Conservation (phyloP, 1,140 invertebrate species). For the Atopsyche davidsoni region DNA sequence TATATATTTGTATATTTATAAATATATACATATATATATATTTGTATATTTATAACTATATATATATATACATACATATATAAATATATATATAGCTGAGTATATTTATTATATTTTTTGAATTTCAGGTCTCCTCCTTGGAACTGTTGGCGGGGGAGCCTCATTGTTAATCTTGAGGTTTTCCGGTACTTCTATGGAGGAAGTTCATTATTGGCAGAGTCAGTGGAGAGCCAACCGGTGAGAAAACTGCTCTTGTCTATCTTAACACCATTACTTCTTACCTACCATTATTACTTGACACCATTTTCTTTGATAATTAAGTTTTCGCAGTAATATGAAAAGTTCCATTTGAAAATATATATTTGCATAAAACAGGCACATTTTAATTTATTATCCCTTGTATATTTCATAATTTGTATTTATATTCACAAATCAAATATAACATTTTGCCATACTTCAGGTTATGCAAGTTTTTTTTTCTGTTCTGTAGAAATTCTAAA, state of each 20-base stretch:
- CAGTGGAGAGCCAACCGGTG: conserved; percentile 39
- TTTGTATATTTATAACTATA: background rate
- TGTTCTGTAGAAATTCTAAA: background rate
- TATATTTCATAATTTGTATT: too few species aligned
- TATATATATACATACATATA: background rate
- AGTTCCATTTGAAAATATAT: background rate
- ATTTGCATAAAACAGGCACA: background rate
- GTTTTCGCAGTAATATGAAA: background rate
- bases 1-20: background rate
- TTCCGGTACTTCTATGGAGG: conserved; percentile 48
- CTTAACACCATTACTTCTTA: too few species aligned
- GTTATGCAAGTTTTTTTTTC: too few species aligned
- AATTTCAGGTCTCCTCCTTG: conserved; percentile 18
- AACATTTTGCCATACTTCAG: too few species aligned
- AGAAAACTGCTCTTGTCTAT: conserved; percentile 3
- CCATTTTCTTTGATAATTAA: background rate
- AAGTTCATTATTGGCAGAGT: conserved; percentile 49
- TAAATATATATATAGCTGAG: conserved; percentile 2
- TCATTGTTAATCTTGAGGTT: conserved; percentile 45
- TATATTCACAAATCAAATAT: too few species aligned
- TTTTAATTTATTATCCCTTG: too few species aligned
- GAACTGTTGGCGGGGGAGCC: conserved; percentile 40
- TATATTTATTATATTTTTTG: background rate
- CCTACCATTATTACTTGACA: too few species aligned
- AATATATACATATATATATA: background rate